Conservation (phyloP, 2,888 invertebrate species). For the Machimus rusticus region DNA sequence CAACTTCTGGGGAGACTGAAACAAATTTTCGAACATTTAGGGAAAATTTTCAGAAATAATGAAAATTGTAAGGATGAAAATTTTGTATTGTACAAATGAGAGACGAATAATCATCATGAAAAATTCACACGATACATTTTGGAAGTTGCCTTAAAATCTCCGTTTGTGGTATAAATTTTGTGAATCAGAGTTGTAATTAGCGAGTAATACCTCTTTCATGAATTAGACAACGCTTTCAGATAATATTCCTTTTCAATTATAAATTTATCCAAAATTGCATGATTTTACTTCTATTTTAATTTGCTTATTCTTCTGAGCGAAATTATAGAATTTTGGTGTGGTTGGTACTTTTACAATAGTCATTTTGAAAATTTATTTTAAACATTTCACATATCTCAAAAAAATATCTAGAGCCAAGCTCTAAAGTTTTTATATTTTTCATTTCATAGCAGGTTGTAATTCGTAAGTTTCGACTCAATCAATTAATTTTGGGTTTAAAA, state of each 20-base stretch:
- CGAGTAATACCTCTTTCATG: not conserved
- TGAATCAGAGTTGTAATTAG: not conserved
- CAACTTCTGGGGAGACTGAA: not conserved
- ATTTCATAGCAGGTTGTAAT: too few species aligned
- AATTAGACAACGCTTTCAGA: not conserved
- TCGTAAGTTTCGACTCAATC: too few species aligned
- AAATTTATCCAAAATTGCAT: not conserved
- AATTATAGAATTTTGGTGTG: not conserved
- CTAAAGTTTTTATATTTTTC: too few species aligned
- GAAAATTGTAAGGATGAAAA: not conserved
- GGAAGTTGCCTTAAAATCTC: not conserved
- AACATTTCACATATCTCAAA: not conserved
- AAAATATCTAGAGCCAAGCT: too few species aligned
- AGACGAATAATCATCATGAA: not conserved
- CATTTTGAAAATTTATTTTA: not conserved
- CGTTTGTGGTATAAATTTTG: not conserved
- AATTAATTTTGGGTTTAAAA: too few species aligned
- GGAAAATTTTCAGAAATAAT: not conserved
- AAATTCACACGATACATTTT: not conserved
- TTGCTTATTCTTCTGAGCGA: not conserved
- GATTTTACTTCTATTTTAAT: not conserved
- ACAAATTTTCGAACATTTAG: not conserved
- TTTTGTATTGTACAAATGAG: not conserved
- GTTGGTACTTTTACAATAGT: not conserved
- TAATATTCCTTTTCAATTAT: not conserved